Conservation (phyloP, 2,113 vertebrate genomes). For the Vulpes ferrilata region DNA sequence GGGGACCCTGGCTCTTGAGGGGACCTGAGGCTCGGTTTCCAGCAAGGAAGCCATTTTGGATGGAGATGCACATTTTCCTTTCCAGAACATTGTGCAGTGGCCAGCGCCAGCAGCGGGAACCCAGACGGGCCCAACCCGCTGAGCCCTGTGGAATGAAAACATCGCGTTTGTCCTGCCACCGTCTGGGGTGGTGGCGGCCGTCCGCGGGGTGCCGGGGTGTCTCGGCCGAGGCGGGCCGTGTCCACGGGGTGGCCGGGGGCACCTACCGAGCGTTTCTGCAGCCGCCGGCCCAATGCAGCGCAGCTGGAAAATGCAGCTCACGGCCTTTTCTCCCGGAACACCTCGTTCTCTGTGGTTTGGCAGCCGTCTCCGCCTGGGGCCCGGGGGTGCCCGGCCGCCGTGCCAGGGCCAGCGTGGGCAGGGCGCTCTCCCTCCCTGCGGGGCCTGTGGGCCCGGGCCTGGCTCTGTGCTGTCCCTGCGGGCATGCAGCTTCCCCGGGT, state of each 20-base stretch:
- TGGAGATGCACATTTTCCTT: constrained; percentile 60
- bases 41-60: constrained; percentile 67
- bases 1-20: background rate
- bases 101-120: constrained; percentile 31
- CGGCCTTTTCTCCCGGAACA: constrained; percentile 59
- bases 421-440: background rate
- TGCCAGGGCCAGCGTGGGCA: background rate
- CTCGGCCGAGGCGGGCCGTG: background rate
- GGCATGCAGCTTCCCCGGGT: background rate
- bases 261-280: background rate
- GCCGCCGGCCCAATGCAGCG: background rate
- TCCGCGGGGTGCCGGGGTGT: background rate
- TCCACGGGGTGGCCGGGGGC: background rate
- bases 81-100: constrained; percentile 36
- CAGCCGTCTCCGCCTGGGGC: background rate
- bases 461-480: background rate
- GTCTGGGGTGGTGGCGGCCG: constrained; percentile 12
- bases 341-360: constrained; percentile 68
- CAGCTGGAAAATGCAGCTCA: constrained; percentile 79
- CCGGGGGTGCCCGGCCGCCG: background rate
- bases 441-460: background rate
- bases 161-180: background rate
- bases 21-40: background rate
- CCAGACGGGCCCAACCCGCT: background rate
- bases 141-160: constrained; percentile 47